Base-by-base conservation (phyloP, 2,797 vertebrate genomes). In the Hafferia zeledoni region DNA sequence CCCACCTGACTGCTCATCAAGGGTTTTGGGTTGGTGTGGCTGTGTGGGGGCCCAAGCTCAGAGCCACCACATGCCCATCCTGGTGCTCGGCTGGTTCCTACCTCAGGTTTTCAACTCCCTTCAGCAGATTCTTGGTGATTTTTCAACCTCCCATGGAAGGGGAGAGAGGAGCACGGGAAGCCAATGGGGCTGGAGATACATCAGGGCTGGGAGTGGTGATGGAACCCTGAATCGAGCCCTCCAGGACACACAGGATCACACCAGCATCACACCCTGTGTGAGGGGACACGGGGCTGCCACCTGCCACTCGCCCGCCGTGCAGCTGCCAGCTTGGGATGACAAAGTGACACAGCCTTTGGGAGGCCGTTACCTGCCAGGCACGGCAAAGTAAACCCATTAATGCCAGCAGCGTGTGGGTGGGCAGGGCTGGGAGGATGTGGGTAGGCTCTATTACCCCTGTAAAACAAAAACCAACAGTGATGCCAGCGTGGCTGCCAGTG, bases 261-360 rank as follows among this genome's bases (percentile, higher is more conserved):
- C 1, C 9, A 6, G 35, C 61, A 39, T 15, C 6, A 2, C 4
- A 0, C 14, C 27, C 56, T 1, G 5, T 0, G 1, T 0, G 5
- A 71, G 63, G 70, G 63, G 41, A 19, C 22, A 0, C 0, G 5
- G 63, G 63, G 55, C 64, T 92, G 83, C 57, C 93, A 87, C 65
- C 85, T 81, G 90, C 74, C 63, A 46, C 74, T 53, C 0, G 1
- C 33, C 59, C 1, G 5, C 87, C 1, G 0, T 3, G 2, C 90
- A 91, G 87, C 93, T 94, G 94, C 64, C 1, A 4, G 23, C 71
- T 60, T 9, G 41, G 72, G 64, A 50, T 83, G 75, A 76, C 90
- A 87, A 87, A 91, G 30, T 20, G 68, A 41, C 79, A 80, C 28
- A 11, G 28, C 0, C 52, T 46, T 78, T n/a, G 1, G 10, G 59